phyloP scores from a whole-genome alignment of 2,888 invertebrate species.

The Tenthredo livida region DNA sequence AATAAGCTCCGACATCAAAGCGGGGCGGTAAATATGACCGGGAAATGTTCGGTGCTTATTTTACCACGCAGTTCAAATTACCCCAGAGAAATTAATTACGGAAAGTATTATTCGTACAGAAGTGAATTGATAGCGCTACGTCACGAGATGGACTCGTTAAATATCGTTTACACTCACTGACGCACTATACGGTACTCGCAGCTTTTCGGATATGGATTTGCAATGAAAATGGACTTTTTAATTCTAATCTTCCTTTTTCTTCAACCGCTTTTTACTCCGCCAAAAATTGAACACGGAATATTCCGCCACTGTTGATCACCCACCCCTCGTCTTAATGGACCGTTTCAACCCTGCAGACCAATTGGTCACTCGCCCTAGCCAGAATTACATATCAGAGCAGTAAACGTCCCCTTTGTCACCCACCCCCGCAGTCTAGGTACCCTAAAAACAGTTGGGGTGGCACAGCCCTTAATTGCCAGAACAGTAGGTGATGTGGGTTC shows the following conservation, averaged over 20 bases:
- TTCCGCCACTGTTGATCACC: conserved; percentile 56
- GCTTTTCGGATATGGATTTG: not conserved
- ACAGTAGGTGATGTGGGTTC: not conserved
- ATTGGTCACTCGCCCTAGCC: conserved; percentile 42
- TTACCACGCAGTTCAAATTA: conserved; percentile 1
- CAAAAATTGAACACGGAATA: conserved; percentile 1
- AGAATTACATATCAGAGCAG: conserved; percentile 48
- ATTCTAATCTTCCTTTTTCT: not conserved
- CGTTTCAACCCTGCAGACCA: conserved; percentile 63
- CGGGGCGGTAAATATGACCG: not conserved
- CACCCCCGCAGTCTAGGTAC: conserved; percentile 2
- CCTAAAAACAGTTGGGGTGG: conserved; percentile 35
- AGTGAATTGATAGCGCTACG: conserved; percentile 18
- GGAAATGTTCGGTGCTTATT: conserved; percentile 20
- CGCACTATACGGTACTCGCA: not conserved
- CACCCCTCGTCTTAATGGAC: conserved; percentile 66
- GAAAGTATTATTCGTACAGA: conserved; percentile 6
- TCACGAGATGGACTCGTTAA: conserved; percentile 46
- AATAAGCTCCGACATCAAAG: conserved; percentile 36
- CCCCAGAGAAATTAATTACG: conserved; percentile 16
- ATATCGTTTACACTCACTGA: conserved; percentile 7
- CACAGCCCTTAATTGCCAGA: conserved; percentile 31
- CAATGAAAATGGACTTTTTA: not conserved
- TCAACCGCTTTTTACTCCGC: not conserved
- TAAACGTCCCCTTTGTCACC: conserved; percentile 47